Evolutionary conservation across 2,888 invertebrate species (phyloP), one percentile per base, ranked within the genome.

Genomic region (Callinectes sapidus): DNA sequence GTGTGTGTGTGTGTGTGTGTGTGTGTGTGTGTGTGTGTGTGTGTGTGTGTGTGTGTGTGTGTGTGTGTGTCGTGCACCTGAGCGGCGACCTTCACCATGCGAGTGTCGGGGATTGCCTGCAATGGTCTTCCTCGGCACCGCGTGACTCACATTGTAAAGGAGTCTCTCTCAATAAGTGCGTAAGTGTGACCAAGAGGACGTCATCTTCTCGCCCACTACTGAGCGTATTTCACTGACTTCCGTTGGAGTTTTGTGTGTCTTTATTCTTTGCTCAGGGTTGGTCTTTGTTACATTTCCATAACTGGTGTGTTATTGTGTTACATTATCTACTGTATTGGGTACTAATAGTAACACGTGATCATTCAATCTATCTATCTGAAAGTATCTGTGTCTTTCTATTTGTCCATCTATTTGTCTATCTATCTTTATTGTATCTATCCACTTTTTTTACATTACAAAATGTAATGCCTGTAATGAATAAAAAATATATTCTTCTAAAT

Each of bases 141-240:
- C 32, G 35, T 88, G 35, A 48, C 55, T 61, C 88, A 88, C 35
- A 61, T 55, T 55, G n/a, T 88, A n/a, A 88, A 88, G 54, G 61
- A 13, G 35, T 18, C 55, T 3, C 88, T 18, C 55, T 3, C 88
- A 32, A 55, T 88, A 32, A 3, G 35, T 35, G 81, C 81, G 32
- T 81, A 32, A 35, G 81, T 81, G 35, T 81, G 81, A 35, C 32
- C 35, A 35, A 16, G 18, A 16, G 81, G n/a, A 35, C 35, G 16
- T 32, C 16, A 32, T 14, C 81, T 81, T 10, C 35, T 28, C 10
- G 3, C 71, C 10, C n/a, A 28, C 28, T 71, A 28, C 10, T 28
- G 71, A 10, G 48, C 48, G 10, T 48, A 10, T 48, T 48, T 48
- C 10, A 48, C 10, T 8, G 3, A 8, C 48, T 48, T 48, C 10